Evolutionary conservation across 2,113 vertebrate species (phyloP), one percentile per base, ranked within the genome.

Genomic region (Ceratotherium simum): DNA sequence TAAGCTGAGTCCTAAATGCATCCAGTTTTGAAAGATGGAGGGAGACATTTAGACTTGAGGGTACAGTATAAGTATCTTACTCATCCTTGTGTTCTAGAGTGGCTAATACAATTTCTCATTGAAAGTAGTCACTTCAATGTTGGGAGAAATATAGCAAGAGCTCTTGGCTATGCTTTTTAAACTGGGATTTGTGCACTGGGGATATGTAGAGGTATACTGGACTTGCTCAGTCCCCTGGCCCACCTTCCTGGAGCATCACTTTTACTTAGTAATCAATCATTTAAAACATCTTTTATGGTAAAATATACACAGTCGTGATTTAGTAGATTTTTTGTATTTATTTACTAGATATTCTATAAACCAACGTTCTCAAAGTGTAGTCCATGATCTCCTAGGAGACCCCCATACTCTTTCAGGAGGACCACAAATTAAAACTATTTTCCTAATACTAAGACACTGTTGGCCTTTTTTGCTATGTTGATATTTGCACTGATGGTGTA

Each of bases 401-500:
- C 42, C 33, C 69, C 6, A 73, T 84, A 29, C 31, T 80, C 33
- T 76, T 83, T 76, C 8, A 70, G 27, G 80, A 83, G 27, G 36
- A 48, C 56, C 33, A 73, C 56, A 83, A 36, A n/a, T 54, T 62
- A 69, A 69, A 88, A 36, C 29, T 51, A 0, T 82, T 80, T 69
- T 60, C 62, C 48, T 64, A 42, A 48, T 46, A 73, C 29, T 67
- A 33, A 83, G 58, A 91, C 25, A 27, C 33, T 48, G 0, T 56
- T 79, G 39, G 29, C 84, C 20, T 5, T 95, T 91, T 90, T 82
- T 27, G 1, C 69, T 56, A 0, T 60, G 46, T 79, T 84, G 82
- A 29, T 95, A 87, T 87, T 90, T 96, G 80, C 17, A 65, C 69
- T 67, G 12, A 73, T 56, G 39, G 54, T 91, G 6, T 88, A 82